These are phyloP conservation scores for Ferdinandea cuprea DNA, from an alignment of 2,888 invertebrate species.

Conservation along the genomic window DNA sequence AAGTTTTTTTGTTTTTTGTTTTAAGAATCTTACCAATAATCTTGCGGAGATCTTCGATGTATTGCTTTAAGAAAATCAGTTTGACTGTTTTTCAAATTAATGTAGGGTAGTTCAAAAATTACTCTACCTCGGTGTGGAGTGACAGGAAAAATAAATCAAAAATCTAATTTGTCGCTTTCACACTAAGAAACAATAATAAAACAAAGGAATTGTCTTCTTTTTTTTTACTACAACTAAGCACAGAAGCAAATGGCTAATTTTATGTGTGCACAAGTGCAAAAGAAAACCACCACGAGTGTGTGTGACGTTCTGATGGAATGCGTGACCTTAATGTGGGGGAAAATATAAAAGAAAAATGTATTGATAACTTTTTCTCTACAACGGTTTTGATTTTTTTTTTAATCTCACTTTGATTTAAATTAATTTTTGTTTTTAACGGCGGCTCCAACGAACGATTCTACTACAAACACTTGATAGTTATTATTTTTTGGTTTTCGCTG, in stretches of 20 bases:
- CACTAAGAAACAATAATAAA: slow-evolving; percentile 45
- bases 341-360: slow-evolving; percentile 60
- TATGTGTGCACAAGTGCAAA: slow-evolving; percentile 26
- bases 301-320: slow-evolving; percentile 70
- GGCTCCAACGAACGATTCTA: slow-evolving; percentile 65
- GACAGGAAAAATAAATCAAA: slow-evolving; percentile 28
- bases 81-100: slow-evolving; percentile 80
- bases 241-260: slow-evolving; percentile 61
- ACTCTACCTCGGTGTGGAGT: slow-evolving; percentile 3
- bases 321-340: slow-evolving; percentile 71
- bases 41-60: slow-evolving; percentile 84
- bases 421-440: slow-evolving; percentile 30
- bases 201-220: too few species aligned
- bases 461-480: slow-evolving; percentile 23
- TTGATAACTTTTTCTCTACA: slow-evolving; percentile 56
- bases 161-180: slow-evolving; percentile 44
- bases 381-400: slow-evolving; percentile 53
- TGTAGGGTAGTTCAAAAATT: slow-evolving; percentile 68
- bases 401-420: slow-evolving; percentile 66
- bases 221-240: slow-evolving; percentile 64
- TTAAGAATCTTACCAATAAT: slow-evolving; percentile 82
- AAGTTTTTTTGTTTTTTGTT: slow-evolving; percentile 24
- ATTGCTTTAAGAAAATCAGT: slow-evolving; percentile 83
- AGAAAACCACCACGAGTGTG: slow-evolving; percentile 52
- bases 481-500: slow-evolving; percentile 9